Evolutionary conservation across 2,888 invertebrate genomes (phyloP), one percentile per base, ranked within the genome.

Genomic region (Tachina lurida): DNA sequence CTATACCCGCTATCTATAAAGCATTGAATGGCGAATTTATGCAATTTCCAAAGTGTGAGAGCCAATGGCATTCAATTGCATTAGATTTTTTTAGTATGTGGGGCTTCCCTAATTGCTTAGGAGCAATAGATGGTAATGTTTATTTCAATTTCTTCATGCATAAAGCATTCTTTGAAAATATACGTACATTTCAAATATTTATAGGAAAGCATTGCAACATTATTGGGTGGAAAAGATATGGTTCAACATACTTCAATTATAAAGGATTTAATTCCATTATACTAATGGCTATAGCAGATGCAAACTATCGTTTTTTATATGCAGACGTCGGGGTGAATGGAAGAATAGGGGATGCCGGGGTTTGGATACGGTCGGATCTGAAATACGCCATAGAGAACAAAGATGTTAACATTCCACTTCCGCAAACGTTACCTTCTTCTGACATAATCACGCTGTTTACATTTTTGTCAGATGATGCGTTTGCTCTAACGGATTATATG

Each of bases 81-180:
- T 0, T 43, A 1, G 76, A 83, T 47, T 76, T 71, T 58, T 41
- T 45, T 3, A 17, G 49, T 0, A 76, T 71, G 19, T 83, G 70
- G 76, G 76, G 76, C 13, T 67, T 76, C 13, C 70, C 70, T 17
- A 67, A 82, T 52, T 82, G 76, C 45, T 31, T 82, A 12, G 76
- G 76, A 22, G 75, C 74, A 19, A 67, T 75, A 17, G 68, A 81
- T 56, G 68, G 75, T 22, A 62, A 62, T 5, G 3, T 52, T n/a
- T n/a, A n/a, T n/a, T n/a, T 52, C n/a, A n/a, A 41, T 1, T 41
- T 62, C 1, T 12, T 47, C 1, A 13, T 49, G 13, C 19, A 67
- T 67, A 62, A 22, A 41, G 1, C 17, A n/a, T 39, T 31, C 13
- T n/a, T 52, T 2, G 17, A 52, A 8, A 52, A 17, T 52, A 13